Conservation (phyloP, 2,888 invertebrate genomes). For the Caenorhabditis sp. region DNA sequence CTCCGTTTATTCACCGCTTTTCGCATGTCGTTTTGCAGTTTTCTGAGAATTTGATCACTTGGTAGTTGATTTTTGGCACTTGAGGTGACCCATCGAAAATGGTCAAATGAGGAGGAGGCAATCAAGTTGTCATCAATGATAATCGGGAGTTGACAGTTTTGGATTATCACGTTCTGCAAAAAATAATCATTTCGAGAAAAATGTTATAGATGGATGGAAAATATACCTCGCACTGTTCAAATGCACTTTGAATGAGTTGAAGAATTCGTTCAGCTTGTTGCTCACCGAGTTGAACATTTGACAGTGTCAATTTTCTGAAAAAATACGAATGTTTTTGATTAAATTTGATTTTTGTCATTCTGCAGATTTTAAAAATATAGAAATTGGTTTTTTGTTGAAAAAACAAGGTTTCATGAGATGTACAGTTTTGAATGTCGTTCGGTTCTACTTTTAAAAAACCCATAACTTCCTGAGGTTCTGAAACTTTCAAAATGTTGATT, state of each 20-base stretch:
- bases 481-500: no score
- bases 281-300: slow-evolving; percentile 5
- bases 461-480: no score
- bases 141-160: slow-evolving; percentile 18
- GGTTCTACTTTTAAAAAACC: no score
- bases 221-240: slow-evolving; percentile 28
- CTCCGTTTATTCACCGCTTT: slow-evolving; percentile 18
- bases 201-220: no score
- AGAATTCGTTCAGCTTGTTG: neutral
- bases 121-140: slow-evolving; percentile 4
- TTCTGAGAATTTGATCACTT: slow-evolving; percentile 21
- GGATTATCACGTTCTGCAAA: slow-evolving; percentile 29
- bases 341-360: no score
- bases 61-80: slow-evolving; percentile 7
- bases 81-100: slow-evolving; percentile 36
- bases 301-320: slow-evolving; percentile 23
- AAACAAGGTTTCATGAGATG: no score
- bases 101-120: slow-evolving; percentile 30
- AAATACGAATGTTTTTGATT: no score
- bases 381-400: no score
- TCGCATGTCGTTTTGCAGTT: slow-evolving; percentile 41
- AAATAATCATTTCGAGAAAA: neutral
- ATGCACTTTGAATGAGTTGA: slow-evolving; percentile 9
- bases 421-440: no score
- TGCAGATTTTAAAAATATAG: no score